These are phyloP conservation scores for Axinella damicornis DNA, from an alignment of 37 sponge, comb jelly and placozoan genomes.

Conservation along the genomic window DNA sequence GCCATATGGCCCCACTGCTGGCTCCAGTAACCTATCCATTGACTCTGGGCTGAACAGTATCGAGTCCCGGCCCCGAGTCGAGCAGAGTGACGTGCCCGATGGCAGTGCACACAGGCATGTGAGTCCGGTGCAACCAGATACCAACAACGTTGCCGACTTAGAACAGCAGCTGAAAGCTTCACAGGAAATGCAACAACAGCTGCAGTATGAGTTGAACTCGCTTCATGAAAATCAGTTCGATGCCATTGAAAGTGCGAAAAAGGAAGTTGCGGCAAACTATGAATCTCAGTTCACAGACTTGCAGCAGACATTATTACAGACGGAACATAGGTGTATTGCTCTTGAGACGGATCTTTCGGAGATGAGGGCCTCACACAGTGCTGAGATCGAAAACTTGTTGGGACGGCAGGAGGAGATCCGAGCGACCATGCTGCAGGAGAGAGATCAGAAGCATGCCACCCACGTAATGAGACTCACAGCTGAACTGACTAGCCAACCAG, in stretches of 20 bases:
- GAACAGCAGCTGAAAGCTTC: conserved; percentile 16
- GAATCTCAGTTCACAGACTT: conserved; percentile 15
- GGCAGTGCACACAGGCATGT: not conserved
- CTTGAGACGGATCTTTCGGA: conserved; percentile 36
- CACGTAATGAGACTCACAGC: conserved; percentile 46
- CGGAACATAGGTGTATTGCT: not conserved
- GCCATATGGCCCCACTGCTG: too few relatives aligned
- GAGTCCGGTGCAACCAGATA: not conserved
- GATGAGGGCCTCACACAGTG: not conserved
- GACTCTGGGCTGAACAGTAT: too few relatives aligned
- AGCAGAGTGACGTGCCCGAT: not conserved
- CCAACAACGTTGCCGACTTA: not conserved
- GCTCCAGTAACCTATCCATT: too few relatives aligned
- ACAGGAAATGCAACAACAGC: conserved; percentile 1
- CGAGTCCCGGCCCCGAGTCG: not conserved
- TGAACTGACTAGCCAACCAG: conserved; percentile 29
- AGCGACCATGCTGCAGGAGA: not conserved
- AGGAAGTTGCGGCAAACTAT: conserved; percentile 7
- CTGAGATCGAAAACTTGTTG: conserved; percentile 5
- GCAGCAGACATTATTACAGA: conserved; percentile 38
- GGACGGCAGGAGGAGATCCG: conserved; percentile 16
- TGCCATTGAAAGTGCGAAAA: conserved; percentile 19
- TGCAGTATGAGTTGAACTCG: conserved; percentile 27
- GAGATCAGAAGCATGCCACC: conserved; percentile 43
- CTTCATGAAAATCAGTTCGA: conserved; percentile 15